phyloP scores from a whole-genome alignment of 1,140 invertebrate species.

The Drosophila jambulina region DNA sequence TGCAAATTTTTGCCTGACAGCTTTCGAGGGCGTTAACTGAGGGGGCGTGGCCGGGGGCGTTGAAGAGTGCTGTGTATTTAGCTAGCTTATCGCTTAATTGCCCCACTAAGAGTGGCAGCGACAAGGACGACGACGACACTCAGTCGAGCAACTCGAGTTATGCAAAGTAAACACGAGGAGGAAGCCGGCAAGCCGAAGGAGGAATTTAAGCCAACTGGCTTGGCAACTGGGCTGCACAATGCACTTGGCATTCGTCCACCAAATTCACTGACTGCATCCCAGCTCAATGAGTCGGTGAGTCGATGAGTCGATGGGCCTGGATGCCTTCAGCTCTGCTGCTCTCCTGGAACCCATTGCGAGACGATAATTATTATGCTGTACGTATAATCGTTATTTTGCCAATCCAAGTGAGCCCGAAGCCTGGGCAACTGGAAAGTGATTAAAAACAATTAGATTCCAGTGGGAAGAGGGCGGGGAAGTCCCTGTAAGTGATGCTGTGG shows the following conservation, averaged over 20 bases:
- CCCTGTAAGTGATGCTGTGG: conserved; percentile 33
- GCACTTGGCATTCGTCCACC: conserved; percentile 10
- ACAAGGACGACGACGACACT: conserved; percentile 41
- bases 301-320: background rate
- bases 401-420: conserved; percentile 56
- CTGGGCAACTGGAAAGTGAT: conserved; percentile 68
- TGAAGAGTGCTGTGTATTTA: conserved; percentile 60
- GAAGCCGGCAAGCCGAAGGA: too few relatives aligned
- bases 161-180: conserved; percentile 37
- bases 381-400: conserved; percentile 62
- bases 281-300: background rate
- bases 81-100: conserved; percentile 81
- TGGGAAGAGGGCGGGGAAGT: background rate
- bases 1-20: conserved; percentile 54
- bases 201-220: conserved; percentile 11
- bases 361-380: conserved; percentile 54
- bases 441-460: conserved; percentile 72
- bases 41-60: background rate
- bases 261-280: conserved; percentile 1
- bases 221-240: background rate
- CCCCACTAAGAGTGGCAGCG: conserved; percentile 55
- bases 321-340: background rate
- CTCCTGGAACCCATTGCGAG: background rate
- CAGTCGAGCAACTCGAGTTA: conserved; percentile 30
- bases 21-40: background rate